Evolutionary conservation across 2,113 vertebrate species (phyloP).

Genomic region (Ailurus styani): DNA sequence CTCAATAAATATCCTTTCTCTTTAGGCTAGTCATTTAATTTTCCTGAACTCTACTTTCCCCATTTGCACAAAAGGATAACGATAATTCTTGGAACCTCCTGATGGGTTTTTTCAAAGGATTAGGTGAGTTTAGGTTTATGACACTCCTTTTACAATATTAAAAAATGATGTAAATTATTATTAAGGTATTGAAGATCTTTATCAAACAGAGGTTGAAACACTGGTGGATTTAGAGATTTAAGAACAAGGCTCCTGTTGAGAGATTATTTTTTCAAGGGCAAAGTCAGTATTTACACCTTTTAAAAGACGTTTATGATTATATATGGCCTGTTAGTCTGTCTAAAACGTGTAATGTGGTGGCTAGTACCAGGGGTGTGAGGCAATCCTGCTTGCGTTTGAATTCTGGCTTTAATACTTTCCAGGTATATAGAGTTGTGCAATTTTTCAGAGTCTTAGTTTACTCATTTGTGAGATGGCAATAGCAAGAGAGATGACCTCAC

Average conservation of each 20-base stretch:
- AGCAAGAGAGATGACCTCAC: not conserved
- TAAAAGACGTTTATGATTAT: not conserved
- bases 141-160: not conserved
- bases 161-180: not conserved
- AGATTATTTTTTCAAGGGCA: not conserved
- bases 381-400: not conserved
- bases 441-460: not conserved
- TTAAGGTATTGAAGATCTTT: slow-evolving; percentile 10
- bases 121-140: not conserved
- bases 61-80: not conserved
- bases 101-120: not conserved
- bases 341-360: not conserved
- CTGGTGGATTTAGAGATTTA: not conserved
- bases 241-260: not conserved
- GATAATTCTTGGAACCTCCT: not conserved
- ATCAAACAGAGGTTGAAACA: not conserved
- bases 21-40: not conserved
- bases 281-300: not conserved
- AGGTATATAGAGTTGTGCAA: not conserved
- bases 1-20: not conserved
- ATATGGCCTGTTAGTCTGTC: not conserved
- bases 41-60: not conserved
- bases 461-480: not conserved
- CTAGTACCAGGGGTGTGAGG: not conserved
- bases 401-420: not conserved